A percentile compares a stretch with the other conserved stretches of the same genome.
Conservation (phyloP, 2,888 invertebrate species). For the Diarsia mendica region DNA sequence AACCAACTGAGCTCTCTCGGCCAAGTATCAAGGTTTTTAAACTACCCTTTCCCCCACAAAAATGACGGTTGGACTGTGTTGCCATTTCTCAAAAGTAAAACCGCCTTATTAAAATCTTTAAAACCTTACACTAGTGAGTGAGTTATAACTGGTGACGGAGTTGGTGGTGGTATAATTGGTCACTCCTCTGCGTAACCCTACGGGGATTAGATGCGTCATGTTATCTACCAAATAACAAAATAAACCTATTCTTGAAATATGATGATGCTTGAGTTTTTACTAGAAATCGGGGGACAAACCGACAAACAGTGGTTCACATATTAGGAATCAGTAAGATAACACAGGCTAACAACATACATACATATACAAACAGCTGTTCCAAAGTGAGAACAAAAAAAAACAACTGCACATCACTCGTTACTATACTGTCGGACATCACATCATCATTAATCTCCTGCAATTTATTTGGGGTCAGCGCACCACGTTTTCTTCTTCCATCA, state of each 20-base stretch:
- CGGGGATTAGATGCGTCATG: background rate
- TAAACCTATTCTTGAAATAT: background rate
- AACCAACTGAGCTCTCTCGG: too few relatives aligned
- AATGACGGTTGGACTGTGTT: too few relatives aligned
- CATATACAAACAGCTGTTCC: background rate
- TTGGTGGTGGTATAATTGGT: background rate
- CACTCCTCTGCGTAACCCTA: background rate
- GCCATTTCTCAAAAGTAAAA: too few relatives aligned
- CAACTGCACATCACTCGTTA: background rate
- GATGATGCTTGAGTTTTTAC: background rate
- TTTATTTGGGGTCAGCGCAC: too few relatives aligned
- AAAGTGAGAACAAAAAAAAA: background rate
- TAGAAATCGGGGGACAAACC: background rate
- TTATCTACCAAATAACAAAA: background rate
- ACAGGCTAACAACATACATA: background rate
- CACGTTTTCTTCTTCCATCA: too few relatives aligned
- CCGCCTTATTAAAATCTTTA: too few relatives aligned
- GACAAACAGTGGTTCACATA: background rate
- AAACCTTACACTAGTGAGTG: too few relatives aligned
- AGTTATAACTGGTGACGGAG: too few relatives aligned
- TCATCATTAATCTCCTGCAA: too few relatives aligned
- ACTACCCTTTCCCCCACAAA: too few relatives aligned
- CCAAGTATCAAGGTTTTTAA: too few relatives aligned
- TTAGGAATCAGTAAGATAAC: background rate
- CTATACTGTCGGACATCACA: background rate